Conservation (phyloP, 2,888 invertebrate genomes). For the Epirrhoe tristata region DNA sequence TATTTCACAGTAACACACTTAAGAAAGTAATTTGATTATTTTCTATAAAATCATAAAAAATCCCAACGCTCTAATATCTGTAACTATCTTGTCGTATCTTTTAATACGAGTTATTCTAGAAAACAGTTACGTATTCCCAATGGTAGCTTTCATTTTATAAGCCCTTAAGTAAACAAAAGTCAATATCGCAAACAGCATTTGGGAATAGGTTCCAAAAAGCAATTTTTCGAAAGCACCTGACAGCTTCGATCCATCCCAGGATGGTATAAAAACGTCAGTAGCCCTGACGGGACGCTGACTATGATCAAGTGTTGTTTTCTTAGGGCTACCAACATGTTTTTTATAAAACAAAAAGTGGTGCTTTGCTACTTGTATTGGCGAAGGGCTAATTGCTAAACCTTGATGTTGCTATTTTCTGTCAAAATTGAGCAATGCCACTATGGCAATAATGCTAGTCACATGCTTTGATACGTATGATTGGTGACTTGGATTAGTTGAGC, state of each 20-base stretch:
- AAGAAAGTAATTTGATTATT: too few relatives aligned
- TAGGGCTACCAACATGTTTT: slow-evolving; percentile 28
- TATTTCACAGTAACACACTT: too few relatives aligned
- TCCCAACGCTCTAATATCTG: too few relatives aligned
- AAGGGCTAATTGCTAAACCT: too few relatives aligned
- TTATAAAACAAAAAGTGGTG: background rate
- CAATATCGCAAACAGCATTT: slow-evolving; percentile 51
- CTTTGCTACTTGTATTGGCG: too few relatives aligned
- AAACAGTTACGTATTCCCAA: slow-evolving; percentile 2
- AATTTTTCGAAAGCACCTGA: slow-evolving; percentile 73
- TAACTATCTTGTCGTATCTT: background rate
- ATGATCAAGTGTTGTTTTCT: slow-evolving; percentile 68
- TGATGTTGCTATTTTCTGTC: too few relatives aligned
- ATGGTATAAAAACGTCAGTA: slow-evolving; percentile 73
- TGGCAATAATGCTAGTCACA: too few relatives aligned
- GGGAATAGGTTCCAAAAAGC: slow-evolving; percentile 50
- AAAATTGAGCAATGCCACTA: too few relatives aligned
- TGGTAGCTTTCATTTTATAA: background rate
- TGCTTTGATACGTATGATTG: too few relatives aligned
- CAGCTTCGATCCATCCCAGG: slow-evolving; percentile 67
- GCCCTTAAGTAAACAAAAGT: slow-evolving; percentile 25
- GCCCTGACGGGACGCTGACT: slow-evolving; percentile 62
- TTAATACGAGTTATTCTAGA: background rate
- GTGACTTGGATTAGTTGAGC: too few relatives aligned
- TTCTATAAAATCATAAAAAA: too few relatives aligned